phyloP scores from a whole-genome alignment of 2,797 vertebrate species.

The Coracias cyanogaster region DNA sequence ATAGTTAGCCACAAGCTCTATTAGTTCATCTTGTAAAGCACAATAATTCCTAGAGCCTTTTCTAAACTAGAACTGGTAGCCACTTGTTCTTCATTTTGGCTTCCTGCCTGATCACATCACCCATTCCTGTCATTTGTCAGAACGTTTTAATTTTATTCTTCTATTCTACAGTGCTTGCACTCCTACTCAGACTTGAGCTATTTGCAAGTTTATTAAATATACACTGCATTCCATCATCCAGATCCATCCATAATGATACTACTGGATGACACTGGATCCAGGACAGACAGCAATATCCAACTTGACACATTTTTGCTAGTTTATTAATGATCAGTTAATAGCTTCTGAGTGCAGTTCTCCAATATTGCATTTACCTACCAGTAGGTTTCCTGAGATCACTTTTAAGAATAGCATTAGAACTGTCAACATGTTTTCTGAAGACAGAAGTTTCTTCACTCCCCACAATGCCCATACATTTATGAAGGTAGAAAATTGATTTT shows the following conservation, averaged over 20 bases:
- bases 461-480: neutral
- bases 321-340: neutral
- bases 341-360: neutral
- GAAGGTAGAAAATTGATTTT: neutral
- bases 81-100: neutral
- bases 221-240: neutral
- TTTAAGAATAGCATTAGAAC: neutral
- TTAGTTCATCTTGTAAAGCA: neutral
- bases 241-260: neutral
- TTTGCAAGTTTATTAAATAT: neutral
- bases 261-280: neutral
- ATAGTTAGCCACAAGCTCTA: neutral
- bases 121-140: neutral
- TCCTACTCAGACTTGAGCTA: neutral
- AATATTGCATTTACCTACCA: neutral
- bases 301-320: neutral
- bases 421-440: neutral
- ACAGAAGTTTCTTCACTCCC: neutral
- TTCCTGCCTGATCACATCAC: neutral
- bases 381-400: neutral
- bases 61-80: neutral
- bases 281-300: neutral
- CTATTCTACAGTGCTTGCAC: neutral
- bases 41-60: neutral
- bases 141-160: neutral